Evolutionary conservation across 2,113 vertebrate species (phyloP).

Genomic region (Callionymus lyra): DNA sequence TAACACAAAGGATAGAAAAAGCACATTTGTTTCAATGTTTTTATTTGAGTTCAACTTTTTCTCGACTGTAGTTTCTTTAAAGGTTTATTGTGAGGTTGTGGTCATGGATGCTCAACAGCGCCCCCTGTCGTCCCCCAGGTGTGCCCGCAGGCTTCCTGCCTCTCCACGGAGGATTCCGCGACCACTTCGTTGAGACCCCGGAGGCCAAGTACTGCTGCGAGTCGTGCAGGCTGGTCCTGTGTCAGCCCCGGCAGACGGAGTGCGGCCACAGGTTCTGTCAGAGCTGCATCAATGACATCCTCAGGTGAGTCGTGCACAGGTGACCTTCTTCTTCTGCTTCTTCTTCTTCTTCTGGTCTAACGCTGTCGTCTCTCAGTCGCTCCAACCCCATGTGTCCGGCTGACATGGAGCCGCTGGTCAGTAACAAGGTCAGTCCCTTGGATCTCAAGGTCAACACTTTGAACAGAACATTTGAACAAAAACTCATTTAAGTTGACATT

Average conservation of each 20-base stretch:
- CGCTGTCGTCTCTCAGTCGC: constrained; percentile 40
- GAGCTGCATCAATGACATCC: constrained; percentile 77
- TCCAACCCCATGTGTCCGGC: constrained; percentile 64
- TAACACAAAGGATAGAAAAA: too few species aligned
- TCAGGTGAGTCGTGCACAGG: constrained; percentile 46
- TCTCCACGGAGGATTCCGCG: constrained; percentile 83
- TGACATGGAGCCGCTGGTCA: constrained; percentile 65
- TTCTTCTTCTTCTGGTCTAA: not conserved
- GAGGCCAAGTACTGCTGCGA: constrained; percentile 95
- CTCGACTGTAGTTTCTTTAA: too few species aligned
- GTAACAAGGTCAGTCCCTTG: constrained; percentile 60
- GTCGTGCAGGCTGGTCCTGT: constrained; percentile 83
- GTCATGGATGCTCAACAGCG: too few species aligned
- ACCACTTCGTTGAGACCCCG: constrained; percentile 80
- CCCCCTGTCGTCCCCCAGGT: constrained; percentile 7
- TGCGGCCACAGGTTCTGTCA: constrained; percentile 95
- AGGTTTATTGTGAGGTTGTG: too few species aligned
- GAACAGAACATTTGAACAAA: too few species aligned
- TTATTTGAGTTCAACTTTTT: too few species aligned
- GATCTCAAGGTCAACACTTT: too few species aligned
- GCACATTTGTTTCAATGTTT: too few species aligned
- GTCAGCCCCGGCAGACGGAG: constrained; percentile 88
- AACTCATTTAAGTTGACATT: too few species aligned
- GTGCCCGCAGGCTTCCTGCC: constrained; percentile 62
- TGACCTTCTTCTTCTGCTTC: not conserved